Conservation (phyloP, 2,113 vertebrate genomes). For the Calyptomena viridis region DNA sequence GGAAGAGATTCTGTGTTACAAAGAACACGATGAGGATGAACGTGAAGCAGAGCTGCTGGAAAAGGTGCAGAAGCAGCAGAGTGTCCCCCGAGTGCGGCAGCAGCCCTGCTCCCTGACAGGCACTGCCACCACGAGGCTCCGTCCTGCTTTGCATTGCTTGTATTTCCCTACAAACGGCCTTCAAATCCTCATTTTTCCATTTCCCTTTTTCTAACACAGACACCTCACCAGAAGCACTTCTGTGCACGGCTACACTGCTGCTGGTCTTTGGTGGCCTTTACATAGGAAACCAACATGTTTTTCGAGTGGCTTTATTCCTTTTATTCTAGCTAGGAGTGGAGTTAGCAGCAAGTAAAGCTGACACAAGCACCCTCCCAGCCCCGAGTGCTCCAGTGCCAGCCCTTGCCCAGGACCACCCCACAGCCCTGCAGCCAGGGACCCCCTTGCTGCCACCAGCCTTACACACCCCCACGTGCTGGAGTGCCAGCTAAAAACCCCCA, state of each 20-base stretch:
- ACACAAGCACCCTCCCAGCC: fast-evolving
- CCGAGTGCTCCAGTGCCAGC: background rate
- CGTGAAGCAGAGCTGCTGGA: background rate
- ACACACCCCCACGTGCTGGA: fast-evolving
- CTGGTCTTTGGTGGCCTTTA: background rate
- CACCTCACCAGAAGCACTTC: background rate
- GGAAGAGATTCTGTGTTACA: background rate
- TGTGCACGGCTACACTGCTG: fast-evolving
- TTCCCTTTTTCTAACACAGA: background rate
- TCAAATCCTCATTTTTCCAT: background rate
- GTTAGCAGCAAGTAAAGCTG: background rate
- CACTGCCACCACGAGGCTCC: background rate
- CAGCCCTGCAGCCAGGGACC: background rate
- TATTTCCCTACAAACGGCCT: background rate
- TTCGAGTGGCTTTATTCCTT: background rate
- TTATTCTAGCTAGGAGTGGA: background rate
- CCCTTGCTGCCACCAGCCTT: fast-evolving
- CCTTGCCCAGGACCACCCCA: background rate
- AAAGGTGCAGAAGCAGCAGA: background rate
- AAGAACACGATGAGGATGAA: background rate
- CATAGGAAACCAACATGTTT: background rate
- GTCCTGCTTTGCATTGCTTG: background rate
- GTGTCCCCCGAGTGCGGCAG: background rate
- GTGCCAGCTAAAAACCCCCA: fast-evolving
- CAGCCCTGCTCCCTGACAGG: background rate